Conservation (phyloP, 92 coral and sea anemone species). For the Meandrina meandrites region DNA sequence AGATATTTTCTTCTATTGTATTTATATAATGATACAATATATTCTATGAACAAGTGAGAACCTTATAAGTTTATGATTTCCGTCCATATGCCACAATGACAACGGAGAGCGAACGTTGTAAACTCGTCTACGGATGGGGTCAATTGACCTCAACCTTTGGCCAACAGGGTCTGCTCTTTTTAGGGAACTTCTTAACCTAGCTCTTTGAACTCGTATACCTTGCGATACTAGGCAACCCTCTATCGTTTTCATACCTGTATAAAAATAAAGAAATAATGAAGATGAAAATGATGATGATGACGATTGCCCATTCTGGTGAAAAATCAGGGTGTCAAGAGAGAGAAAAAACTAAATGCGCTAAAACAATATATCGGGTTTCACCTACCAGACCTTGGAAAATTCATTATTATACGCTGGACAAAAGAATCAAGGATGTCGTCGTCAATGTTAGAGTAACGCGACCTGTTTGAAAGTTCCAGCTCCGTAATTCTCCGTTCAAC, state of each 20-base stretch:
- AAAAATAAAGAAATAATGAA: neutral
- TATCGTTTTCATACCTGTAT: conserved; percentile 50
- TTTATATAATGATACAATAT: too few species aligned
- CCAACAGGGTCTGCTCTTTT: conserved; percentile 72
- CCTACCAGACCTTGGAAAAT: conserved; percentile 65
- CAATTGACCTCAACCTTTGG: conserved; percentile 54
- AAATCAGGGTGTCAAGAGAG: neutral
- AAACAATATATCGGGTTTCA: neutral
- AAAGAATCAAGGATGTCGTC: conserved; percentile 57
- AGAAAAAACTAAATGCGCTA: neutral
- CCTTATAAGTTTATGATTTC: neutral
- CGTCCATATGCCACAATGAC: neutral
- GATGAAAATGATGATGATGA: too few species aligned
- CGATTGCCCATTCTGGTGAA: too few species aligned
- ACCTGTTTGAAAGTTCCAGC: conserved; percentile 42
- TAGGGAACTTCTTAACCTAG: conserved; percentile 59
- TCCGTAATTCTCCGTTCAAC: conserved; percentile 55
- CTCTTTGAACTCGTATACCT: conserved; percentile 57
- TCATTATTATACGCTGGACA: conserved; percentile 40
- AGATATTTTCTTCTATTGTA: too few species aligned
- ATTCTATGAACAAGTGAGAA: too few species aligned
- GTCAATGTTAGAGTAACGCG: conserved; percentile 49
- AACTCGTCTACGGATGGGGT: conserved; percentile 54
- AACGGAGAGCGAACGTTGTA: conserved; percentile 46
- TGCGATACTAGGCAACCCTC: conserved; percentile 61